phyloP scores from a whole-genome alignment of 2,113 vertebrate species.

The Physeter macrocephalus region DNA sequence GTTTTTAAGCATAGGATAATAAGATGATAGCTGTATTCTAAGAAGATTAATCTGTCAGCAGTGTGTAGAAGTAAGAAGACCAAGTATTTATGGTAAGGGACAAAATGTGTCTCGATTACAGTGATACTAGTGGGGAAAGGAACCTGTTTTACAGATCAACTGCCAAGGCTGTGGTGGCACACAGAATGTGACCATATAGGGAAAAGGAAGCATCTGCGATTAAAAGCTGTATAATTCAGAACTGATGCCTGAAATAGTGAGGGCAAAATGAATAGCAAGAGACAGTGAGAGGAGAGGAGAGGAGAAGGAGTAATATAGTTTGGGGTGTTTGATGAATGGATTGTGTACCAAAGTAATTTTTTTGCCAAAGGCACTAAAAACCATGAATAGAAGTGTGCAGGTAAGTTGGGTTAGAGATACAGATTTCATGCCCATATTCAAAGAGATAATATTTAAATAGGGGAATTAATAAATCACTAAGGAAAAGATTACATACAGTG shows the following conservation, averaged over 20 bases:
- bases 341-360: neutral
- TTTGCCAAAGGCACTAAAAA: neutral
- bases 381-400: neutral
- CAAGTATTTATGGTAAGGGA: slow-evolving; percentile 28
- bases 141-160: neutral
- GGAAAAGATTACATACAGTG: neutral
- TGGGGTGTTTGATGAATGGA: neutral
- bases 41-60: slow-evolving; percentile 56
- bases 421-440: neutral
- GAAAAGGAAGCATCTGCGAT: neutral
- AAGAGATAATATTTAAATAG: neutral
- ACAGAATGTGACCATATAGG: too few species aligned
- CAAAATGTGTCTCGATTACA: neutral
- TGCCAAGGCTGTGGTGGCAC: neutral
- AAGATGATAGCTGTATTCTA: slow-evolving; percentile 54
- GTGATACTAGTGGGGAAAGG: neutral
- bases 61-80: neutral
- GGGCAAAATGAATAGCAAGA: neutral
- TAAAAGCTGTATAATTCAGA: neutral
- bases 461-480: neutral
- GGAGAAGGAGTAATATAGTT: neutral
- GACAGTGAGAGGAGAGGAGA: neutral
- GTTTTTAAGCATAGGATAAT: slow-evolving; percentile 64
- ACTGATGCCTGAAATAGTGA: neutral
- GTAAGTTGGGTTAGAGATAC: neutral